These are phyloP conservation scores for Furcifer pardalis DNA, from an alignment of 2,797 vertebrate species.

Conservation along the genomic window DNA sequence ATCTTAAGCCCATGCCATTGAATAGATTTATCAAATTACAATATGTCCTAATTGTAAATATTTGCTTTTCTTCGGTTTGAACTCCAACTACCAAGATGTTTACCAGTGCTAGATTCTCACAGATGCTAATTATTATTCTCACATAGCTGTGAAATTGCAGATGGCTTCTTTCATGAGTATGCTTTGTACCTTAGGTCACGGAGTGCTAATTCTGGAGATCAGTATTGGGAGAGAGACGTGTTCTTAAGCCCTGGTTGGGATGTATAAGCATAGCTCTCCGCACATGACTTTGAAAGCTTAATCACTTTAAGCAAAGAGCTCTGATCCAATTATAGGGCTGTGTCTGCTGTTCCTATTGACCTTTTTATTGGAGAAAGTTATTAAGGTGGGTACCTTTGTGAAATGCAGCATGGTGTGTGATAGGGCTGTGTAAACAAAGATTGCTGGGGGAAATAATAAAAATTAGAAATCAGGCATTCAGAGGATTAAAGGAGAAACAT, in stretches of 20 bases:
- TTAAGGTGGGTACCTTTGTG: slow-evolving; percentile 31
- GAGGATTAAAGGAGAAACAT: background rate
- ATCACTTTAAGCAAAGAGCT: slow-evolving; percentile 60
- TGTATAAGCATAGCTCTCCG: slow-evolving; percentile 38
- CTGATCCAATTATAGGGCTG: slow-evolving; percentile 58
- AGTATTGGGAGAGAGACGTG: slow-evolving; percentile 43
- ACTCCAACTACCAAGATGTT: slow-evolving; percentile 26
- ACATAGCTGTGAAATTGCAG: slow-evolving; percentile 37
- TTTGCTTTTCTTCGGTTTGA: slow-evolving; percentile 41
- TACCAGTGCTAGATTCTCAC: slow-evolving; percentile 9
- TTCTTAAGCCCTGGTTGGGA: slow-evolving; percentile 53
- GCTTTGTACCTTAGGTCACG: slow-evolving; percentile 55
- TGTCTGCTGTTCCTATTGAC: slow-evolving; percentile 48
- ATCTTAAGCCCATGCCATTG: background rate
- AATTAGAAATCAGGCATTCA: slow-evolving; percentile 35
- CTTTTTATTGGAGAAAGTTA: slow-evolving; percentile 48
- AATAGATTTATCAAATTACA: slow-evolving; percentile 8
- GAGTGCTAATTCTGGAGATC: slow-evolving; percentile 61
- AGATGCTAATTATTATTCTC: slow-evolving; percentile 46
- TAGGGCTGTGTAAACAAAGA: background rate
- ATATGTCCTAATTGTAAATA: background rate
- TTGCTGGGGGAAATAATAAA: slow-evolving; percentile 27
- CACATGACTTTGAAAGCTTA: slow-evolving; percentile 61
- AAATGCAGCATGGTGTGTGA: background rate
- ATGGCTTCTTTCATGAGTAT: slow-evolving; percentile 42